phyloP scores from a whole-genome alignment of 2,888 invertebrate species.

The Brenthis ino region DNA sequence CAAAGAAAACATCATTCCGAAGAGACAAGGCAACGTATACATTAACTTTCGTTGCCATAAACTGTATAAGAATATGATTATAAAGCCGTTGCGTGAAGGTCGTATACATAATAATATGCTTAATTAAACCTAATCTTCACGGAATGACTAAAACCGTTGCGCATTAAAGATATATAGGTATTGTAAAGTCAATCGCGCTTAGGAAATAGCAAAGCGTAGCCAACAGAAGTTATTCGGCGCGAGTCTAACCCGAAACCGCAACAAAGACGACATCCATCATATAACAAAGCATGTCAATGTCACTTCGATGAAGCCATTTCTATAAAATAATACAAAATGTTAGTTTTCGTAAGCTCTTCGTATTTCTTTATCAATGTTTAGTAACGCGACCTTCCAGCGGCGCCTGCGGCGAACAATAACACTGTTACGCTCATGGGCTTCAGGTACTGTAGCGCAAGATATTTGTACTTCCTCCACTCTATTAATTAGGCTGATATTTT shows the following conservation, averaged over 20 bases:
- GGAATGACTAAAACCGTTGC: background rate
- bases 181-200: too few relatives aligned
- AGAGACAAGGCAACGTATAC: too few relatives aligned
- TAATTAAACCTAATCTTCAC: background rate
- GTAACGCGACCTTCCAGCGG: background rate
- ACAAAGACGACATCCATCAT: conserved; percentile 10
- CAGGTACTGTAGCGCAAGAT: conserved; percentile 7
- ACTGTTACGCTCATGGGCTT: background rate
- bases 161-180: too few relatives aligned
- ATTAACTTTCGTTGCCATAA: too few relatives aligned
- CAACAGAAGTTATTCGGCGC: background rate
- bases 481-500: background rate
- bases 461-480: background rate
- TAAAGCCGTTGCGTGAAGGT: background rate
- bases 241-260: background rate
- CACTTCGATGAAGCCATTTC: background rate
- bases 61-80: too few relatives aligned
- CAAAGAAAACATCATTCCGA: too few relatives aligned
- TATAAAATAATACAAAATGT: conserved; percentile 7
- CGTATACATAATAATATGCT: conserved; percentile 3
- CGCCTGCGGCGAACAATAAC: background rate
- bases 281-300: conserved; percentile 7
- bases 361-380: background rate
- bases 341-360: background rate
- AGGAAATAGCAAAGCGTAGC: too few relatives aligned